Evolutionary conservation across 2,888 invertebrate genomes (phyloP).

Genomic region (Callinectes sapidus): DNA sequence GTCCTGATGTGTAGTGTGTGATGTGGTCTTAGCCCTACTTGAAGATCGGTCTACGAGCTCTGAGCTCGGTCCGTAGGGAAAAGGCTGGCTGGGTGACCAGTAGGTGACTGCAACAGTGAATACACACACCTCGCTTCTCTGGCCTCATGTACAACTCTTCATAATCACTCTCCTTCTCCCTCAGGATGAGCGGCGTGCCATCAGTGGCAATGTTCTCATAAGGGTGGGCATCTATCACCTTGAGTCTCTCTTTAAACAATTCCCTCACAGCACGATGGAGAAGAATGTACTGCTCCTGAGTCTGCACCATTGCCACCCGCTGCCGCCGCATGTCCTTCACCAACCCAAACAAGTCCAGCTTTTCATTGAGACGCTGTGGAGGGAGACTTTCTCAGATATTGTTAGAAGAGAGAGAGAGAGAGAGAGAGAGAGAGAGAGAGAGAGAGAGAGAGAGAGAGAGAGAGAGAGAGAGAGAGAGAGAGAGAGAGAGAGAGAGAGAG

Average conservation of each 20-base stretch:
- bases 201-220: conserved; percentile 78
- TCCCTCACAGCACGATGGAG: conserved; percentile 79
- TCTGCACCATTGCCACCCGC: conserved; percentile 79
- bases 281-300: conserved; percentile 79
- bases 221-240: conserved; percentile 78
- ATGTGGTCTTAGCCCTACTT: too few species aligned
- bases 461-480: conserved; percentile 1
- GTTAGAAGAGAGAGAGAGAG: conserved; percentile 74
- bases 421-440: not conserved
- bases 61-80: too few species aligned
- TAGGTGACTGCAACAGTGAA: too few species aligned
- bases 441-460: conserved; percentile 1
- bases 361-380: conserved; percentile 76
- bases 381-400: conserved; percentile 75
- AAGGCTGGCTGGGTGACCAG: too few species aligned
- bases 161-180: conserved; percentile 69
- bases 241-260: conserved; percentile 79
- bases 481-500: not conserved
- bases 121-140: conserved; percentile 61
- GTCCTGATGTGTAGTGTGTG: too few species aligned
- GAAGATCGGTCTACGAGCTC: too few species aligned
- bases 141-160: conserved; percentile 66
- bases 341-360: conserved; percentile 78
- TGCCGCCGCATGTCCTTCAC: conserved; percentile 79
- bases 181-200: conserved; percentile 75